Base-by-base conservation (phyloP, 2,888 invertebrate genomes). In the Cataglyphis rosenhaueri region DNA sequence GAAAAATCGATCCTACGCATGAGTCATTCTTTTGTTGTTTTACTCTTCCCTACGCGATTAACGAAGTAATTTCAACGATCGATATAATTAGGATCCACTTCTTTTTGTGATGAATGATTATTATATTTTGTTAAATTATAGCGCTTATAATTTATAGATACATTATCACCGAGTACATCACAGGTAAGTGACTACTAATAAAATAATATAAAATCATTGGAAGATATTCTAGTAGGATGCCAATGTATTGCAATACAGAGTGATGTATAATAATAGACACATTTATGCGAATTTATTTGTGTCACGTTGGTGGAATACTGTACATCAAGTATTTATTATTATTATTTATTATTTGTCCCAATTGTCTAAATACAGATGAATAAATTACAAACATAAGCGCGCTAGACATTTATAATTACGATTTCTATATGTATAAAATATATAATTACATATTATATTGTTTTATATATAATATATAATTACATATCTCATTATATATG, bases 221-320 rank as follows among this genome's bases (percentile, higher is more conserved):
- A 8, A 59, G 0, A n/a, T 44, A 62, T 5, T 59, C n/a, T 10
- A 64, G 15, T 41, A 10, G 0, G 41, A 15, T 29, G 15, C 29
- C n/a, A 21, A 35, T 18, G 15, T 64, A 3, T n/a, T 75, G 38
- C 1, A 55, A 41, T 57, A 21, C 8, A 15, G 44, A 32, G 12
- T 70, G 59, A 25, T 41, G 18, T 62, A 12, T 12, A 44, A 12
- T 44, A 62, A 52, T 52, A 52, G 8, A 52, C n/a, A 38, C 25
- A 78, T 88, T 71, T 88, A 89, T 88, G 88, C 83, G 89, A 91
- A 91, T 88, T 86, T 84, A 86, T 91, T 91, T 88, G 84, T 89
- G 86, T 88, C 83, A 87, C 83, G 82, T 83, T 52, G 82, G 86
- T 88, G 86, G 89, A 91, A 91, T 91, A 91, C 91, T 91, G 91